Base-by-base conservation (phyloP, 35 echinoderm and acorn worm species). In the Apostichopus japonicus region DNA sequence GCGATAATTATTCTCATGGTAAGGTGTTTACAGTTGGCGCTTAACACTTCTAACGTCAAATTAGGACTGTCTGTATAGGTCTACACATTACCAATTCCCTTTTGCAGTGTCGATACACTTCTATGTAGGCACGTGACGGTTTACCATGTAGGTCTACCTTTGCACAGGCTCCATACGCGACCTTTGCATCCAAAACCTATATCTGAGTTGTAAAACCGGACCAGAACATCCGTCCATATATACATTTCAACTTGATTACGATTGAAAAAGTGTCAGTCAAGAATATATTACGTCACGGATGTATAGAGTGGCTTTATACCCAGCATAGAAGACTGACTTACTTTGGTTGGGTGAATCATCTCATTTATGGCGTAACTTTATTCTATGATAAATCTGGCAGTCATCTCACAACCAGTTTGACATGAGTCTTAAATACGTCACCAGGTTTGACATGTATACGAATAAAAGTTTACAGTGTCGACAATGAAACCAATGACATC, bases 1-100 rank as follows among this genome's bases (percentile, higher is more conserved):
- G 81, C 81, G 10, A 84, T 84, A 58, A 54, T 84, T 84, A 73
- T 73, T 73, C 70, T 14, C 70, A 73, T 6, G 15, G 70, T 25
- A 44, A 75, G 71, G 71, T 75, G 17, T 75, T 75, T 75, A 75
- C 71, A 75, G 71, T 21, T 75, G 17, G 17, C 71, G 71, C 71
- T 75, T 75, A 75, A 75, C n/a, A 75, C 71, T 21, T 75, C 13
- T 7, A 19, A 75, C 21, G 11, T 75, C 71, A n/a, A 75, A 19
- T 75, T 75, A n/a, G 71, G 71, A 75, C 7, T 75, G 71, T 19
- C 16, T 21, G n/a, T 21, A 23, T 75, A 19, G 11, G 11, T 19
- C 63, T 19, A 19, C 63, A 21, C 71, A 21, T 75, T 15, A 23
- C 6, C 71, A 75, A 75, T 75, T 75, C 71, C 71, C 71, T 21